These are phyloP conservation scores for Dipus sagitta DNA, from an alignment of 2,797 vertebrate genomes.

Conservation along the genomic window DNA sequence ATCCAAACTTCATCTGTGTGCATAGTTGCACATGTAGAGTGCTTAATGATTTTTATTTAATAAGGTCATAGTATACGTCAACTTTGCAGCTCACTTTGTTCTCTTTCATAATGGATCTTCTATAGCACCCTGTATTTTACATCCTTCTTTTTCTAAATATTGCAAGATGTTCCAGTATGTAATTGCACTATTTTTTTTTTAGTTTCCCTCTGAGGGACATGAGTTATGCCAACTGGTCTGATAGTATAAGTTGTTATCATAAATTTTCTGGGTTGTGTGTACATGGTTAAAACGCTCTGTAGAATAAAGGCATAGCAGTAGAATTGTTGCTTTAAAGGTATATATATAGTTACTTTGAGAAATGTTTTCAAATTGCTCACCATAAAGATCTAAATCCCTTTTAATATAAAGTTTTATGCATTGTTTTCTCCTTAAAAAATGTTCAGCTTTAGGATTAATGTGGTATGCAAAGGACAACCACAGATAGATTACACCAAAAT, in stretches of 20 bases:
- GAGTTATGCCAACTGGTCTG: background rate
- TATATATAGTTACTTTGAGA: background rate
- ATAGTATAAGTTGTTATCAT: background rate
- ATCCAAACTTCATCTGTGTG: background rate
- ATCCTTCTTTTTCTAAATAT: conserved; percentile 33
- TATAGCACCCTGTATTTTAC: background rate
- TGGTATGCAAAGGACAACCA: background rate
- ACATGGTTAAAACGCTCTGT: background rate
- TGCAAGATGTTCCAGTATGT: background rate
- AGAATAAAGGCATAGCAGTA: conserved; percentile 9
- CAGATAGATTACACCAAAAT: background rate
- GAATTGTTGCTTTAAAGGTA: background rate
- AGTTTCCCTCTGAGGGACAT: background rate
- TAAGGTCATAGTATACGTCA: background rate
- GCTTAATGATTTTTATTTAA: conserved; percentile 21
- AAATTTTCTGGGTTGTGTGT: background rate
- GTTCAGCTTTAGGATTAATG: conserved; percentile 10
- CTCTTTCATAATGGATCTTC: background rate
- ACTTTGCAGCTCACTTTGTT: background rate
- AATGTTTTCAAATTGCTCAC: background rate
- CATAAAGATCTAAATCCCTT: background rate
- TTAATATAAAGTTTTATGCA: conserved; percentile 8
- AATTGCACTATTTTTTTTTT: background rate
- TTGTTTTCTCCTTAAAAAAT: conserved; percentile 40
- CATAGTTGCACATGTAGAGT: background rate